Base-by-base conservation (phyloP, 37 sponge, comb jelly and placozoan genomes). In the Tethya wilhelma region DNA sequence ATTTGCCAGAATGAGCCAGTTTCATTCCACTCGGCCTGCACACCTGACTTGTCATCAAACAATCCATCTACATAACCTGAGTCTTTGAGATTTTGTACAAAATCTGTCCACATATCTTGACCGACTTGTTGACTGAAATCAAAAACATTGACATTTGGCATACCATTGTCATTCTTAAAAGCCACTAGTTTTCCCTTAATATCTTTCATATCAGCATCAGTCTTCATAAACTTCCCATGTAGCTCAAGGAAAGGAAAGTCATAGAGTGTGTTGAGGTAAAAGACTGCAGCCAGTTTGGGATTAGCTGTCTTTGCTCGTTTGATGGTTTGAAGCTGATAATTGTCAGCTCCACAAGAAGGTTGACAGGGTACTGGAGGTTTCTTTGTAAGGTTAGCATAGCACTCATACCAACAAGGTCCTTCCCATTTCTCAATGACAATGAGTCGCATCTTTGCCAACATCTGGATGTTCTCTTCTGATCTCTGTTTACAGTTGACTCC, bases 401-500 rank as follows among this genome's bases (percentile, higher is more conserved):
- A 74, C 12, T 58, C 59, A 55, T 74, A 55, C 59, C 75, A 57
- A 38, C 75, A 74, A 30, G 75, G 75, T 2, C 75, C 75, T 31
- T 74, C 75, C 75, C 75, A 74, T 56, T 74, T 74, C 75, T 74
- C 75, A 74, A 74, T 74, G 32, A 74, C 75, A 37, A 74, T 41
- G 2, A 74, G 38, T 19, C 75, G 58, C 75, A 74, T 25, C 58
- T 74, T 74, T 32, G 75, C 75, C 37, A 74, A 59, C 75, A 74
- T 74, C 2, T 74, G 59, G 59, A 58, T 58, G 36, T 57, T 74
- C 14, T 74, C 75, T 22, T 74, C 59, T 5, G 75, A 5, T 14
- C 75, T 55, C 33, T 55, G 38, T 7, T 53, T 55, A 38, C 57
- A 55, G 59, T 55, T 57, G 59, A 74, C 75, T 31, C 75, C 75